Percentiles rank a stretch among this genome's conserved stretches.
These are phyloP conservation scores for Lagopus leucura DNA, from an alignment of 2,113 vertebrate species.

Conservation along the genomic window DNA sequence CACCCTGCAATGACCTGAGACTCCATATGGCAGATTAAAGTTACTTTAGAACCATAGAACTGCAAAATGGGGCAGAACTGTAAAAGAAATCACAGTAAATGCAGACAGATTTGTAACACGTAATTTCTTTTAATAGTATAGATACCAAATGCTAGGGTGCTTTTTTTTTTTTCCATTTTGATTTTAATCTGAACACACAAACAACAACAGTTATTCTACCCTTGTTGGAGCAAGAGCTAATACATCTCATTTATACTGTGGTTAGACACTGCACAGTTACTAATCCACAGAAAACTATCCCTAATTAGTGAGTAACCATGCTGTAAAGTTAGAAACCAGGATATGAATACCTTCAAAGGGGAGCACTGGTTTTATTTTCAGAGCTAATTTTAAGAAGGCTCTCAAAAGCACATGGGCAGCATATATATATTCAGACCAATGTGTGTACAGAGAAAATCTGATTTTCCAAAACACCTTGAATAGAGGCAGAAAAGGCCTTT, in stretches of 20 bases:
- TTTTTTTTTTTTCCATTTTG: background rate
- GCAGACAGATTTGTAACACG: background rate
- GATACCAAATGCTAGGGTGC: background rate
- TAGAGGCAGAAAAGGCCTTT: background rate
- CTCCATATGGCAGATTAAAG: background rate
- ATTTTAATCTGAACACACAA: background rate
- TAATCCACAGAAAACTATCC: background rate
- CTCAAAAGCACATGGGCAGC: background rate
- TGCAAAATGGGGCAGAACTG: background rate
- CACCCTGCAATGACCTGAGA: background rate
- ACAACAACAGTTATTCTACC: background rate
- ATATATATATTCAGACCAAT: background rate
- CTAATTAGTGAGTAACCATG: background rate
- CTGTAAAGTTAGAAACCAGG: background rate
- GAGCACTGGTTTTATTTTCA: background rate
- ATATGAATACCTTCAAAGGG: background rate
- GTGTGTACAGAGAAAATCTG: background rate
- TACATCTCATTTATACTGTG: background rate
- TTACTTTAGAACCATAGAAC: background rate
- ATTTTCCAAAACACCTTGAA: background rate
- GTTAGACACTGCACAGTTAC: background rate
- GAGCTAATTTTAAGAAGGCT: background rate
- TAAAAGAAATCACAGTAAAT: background rate
- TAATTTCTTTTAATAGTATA: background rate
- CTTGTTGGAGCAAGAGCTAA: background rate